Base-by-base conservation (phyloP, 2,888 invertebrate species). In the Quadriops clusia region DNA sequence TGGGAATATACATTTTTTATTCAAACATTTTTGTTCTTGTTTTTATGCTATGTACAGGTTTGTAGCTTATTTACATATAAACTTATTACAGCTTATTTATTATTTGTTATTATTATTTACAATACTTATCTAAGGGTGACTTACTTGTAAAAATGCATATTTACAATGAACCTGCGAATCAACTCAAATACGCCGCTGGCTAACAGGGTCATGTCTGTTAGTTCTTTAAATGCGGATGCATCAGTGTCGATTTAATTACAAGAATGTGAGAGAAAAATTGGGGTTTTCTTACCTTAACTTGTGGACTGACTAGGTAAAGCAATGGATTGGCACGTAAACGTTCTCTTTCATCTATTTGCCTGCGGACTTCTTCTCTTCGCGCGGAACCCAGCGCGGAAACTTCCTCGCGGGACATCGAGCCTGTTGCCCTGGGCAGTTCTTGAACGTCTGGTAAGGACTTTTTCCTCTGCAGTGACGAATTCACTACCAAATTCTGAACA, bases 381-480 rank as follows among this genome's bases (percentile, higher is more conserved):
- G 89, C 86, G 40, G 90, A 89, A 51, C 93, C 93, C 53, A 98
- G 72, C 41, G 81, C 78, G 42, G 93, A 90, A 28, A 93, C 93
- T 65, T 97, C 94, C 62, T 94, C 93, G 34, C 95, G 75, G 30
- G 91, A 82, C 82, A 95, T 86, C 45, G 78, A 77, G 46, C 81
- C 77, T 33, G 79, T 74, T 45, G 80, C 74, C 36, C 80, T 75
- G 34, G 87, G 81, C 60, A 86, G 72, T 40, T 77, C 79, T 52
- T 85, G 84, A 53, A 90, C 81, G 65, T 97, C 95, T 30, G 97
- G 97, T 64, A 98, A 74, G 46, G 94, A 95, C 65, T 97, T 97
- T 67, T 94, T 91, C 49, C 89, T 74, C 64, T 86, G 87, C 49
- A 90, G 70, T 49, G 82, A 72, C 57, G 78, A 75, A 55, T 77